Percentiles rank a stretch among this genome's conserved stretches.
phyloP scores from a whole-genome alignment of 2,888 invertebrate genomes.

The Alviniconcha strummeri region DNA sequence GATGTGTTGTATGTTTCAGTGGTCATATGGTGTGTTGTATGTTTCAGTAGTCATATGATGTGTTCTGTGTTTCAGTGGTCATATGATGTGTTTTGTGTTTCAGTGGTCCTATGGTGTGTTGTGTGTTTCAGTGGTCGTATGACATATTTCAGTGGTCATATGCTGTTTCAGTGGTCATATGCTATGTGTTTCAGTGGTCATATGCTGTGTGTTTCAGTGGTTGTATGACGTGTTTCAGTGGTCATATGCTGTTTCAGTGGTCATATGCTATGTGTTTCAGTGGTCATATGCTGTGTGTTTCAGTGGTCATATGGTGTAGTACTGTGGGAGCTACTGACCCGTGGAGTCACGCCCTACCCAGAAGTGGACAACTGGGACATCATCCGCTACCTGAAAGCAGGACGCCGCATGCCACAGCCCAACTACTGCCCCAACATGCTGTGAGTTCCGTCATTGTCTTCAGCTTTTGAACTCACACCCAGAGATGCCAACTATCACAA shows the following conservation, averaged over 20 bases:
- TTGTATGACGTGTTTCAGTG: slow-evolving; percentile 54
- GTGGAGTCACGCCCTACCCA: slow-evolving; percentile 75
- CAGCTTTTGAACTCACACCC: neutral
- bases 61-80: no score
- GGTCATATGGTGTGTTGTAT: neutral
- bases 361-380: slow-evolving; percentile 76
- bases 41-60: slow-evolving; percentile 72
- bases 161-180: no score
- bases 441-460: slow-evolving; percentile 59
- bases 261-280: no score
- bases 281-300: neutral
- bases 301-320: slow-evolving; percentile 76
- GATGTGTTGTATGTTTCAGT: no score
- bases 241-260: no score
- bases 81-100: neutral
- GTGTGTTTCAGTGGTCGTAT: no score
- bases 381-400: slow-evolving; percentile 72
- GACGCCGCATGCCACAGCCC: slow-evolving; percentile 74
- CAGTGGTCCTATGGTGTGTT: slow-evolving; percentile 75
- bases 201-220: slow-evolving; percentile 67
- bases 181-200: no score
- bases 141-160: no score
- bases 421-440: slow-evolving; percentile 74
- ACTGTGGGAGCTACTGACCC: slow-evolving; percentile 75
- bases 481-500: no score